Conservation (phyloP, 2,888 invertebrate genomes). For the Ptilodon capucinus region DNA sequence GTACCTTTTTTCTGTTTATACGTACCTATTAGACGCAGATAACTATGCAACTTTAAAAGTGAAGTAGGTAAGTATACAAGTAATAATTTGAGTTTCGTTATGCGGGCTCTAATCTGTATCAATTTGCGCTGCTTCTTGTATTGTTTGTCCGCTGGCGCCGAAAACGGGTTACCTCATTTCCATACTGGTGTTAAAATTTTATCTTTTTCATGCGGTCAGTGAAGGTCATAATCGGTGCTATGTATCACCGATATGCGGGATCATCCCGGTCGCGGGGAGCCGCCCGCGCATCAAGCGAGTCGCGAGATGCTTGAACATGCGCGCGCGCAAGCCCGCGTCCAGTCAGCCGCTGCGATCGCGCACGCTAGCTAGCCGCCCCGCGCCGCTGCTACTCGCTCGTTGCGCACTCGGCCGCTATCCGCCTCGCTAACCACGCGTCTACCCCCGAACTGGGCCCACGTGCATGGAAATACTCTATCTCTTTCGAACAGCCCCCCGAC, state of each 20-base stretch:
- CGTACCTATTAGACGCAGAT: too few species aligned
- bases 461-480: constrained; percentile 37
- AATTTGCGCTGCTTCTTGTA: constrained; percentile 7
- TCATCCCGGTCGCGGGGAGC: constrained; percentile 25
- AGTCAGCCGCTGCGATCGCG: constrained; percentile 32
- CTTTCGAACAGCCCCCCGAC: constrained; percentile 31
- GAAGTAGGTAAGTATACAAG: not conserved
- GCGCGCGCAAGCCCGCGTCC: constrained; percentile 25
- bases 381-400: too few species aligned
- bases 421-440: constrained; percentile 53
- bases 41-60: too few species aligned
- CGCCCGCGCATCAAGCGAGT: constrained; percentile 1
- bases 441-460: constrained; percentile 40
- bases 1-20: too few species aligned
- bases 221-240: constrained; percentile 25
- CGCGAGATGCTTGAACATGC: constrained; percentile 17
- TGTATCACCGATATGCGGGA: constrained; percentile 25
- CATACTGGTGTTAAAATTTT: constrained; percentile 21
- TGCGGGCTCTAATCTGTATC: not conserved
- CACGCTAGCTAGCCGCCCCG: constrained; percentile 9
- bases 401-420: constrained; percentile 51
- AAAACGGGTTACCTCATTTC: constrained; percentile 35
- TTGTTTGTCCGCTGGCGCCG: constrained; percentile 6
- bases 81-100: not conserved
- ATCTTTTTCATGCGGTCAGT: constrained; percentile 29